Conservation (phyloP, 2,888 invertebrate species). For the Gibbula magus region DNA sequence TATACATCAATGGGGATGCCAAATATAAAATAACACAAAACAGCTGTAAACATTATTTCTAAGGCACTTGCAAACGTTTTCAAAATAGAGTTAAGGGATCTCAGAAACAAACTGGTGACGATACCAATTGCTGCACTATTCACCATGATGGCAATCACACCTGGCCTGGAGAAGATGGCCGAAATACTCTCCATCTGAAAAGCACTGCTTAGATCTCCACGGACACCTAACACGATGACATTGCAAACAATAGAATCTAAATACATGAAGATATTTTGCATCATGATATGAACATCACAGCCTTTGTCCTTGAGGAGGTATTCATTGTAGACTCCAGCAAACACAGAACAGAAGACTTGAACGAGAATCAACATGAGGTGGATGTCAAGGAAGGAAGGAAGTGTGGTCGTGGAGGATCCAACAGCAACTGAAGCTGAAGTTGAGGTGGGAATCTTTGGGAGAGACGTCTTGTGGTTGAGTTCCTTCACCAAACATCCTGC, state of each 20-base stretch:
- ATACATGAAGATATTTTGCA: constrained; percentile 97
- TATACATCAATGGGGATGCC: constrained; percentile 88
- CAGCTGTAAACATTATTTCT: constrained; percentile 91
- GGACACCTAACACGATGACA: constrained; percentile 81
- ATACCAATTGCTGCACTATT: constrained; percentile 95
- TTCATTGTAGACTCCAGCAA: constrained; percentile 97
- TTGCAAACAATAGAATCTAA: constrained; percentile 95
- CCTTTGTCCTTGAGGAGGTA: constrained; percentile 91
- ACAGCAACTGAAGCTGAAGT: background rate
- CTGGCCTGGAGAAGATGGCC: constrained; percentile 74
- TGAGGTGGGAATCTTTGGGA: constrained; percentile 12
- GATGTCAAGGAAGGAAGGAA: constrained; percentile 25
- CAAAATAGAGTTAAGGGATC: constrained; percentile 93
- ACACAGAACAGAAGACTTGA: constrained; percentile 92
- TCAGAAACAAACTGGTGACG: constrained; percentile 93
- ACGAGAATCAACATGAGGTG: constrained; percentile 70
- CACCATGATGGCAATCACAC: constrained; percentile 87
- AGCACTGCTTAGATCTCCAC: constrained; percentile 81
- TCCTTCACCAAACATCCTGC: constrained; percentile 94
- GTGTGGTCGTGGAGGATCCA: background rate
- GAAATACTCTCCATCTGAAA: constrained; percentile 77
- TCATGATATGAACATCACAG: constrained; percentile 88
- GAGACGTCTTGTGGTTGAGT: constrained; percentile 73
- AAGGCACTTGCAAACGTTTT: constrained; percentile 97
- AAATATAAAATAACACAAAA: constrained; percentile 88